Base-by-base conservation (phyloP, 1,140 invertebrate genomes). In the Temnothorax longispinosus region DNA sequence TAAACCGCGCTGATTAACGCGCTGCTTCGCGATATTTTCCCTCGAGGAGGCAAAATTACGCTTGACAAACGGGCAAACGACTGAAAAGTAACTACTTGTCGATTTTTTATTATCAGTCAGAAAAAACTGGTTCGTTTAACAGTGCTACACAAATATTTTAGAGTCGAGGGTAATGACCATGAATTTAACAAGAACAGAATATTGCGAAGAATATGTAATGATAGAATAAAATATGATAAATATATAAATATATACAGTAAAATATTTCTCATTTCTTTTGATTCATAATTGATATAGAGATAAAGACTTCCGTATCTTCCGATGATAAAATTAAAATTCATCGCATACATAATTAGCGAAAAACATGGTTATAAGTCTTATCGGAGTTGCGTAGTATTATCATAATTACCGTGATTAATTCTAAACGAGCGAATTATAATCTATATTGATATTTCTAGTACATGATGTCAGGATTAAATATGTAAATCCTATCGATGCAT, bases 1-100 rank as follows among this genome's bases (percentile, higher is more conserved):
- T n/a, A 67, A 38, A 72, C 21, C 18, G 52, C 67, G 27, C 62
- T 27, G 64, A 81, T 81, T 69, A 69, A 41, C 62, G 64, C 38
- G 80, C n/a, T 27, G 5, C 52, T 82, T 72, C 13, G 21, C 44
- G 11, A 82, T 32, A 74, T 60, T 82, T 56, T 11, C 11, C 11
- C 27, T 58, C n/a, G 41, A 82, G n/a, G 18, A 58, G 21, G 27
- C 27, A 27, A 58, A 58, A 47, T 82, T 35, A 74, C 38, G 21
- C 18, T 44, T n/a, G 65, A 47, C 35, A 44, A 78, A 21, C 10
- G 11, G 41, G 21, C 44, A 52, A 64, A 67, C 8, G 8, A 3
- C 18, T 32, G 15, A 52, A 71, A 47, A 69, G 21, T 13, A 81
- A 81, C 41, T n/a, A 7, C 21, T 47, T 8, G 5, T n/a, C 3